Base-by-base conservation (phyloP, 2,888 invertebrate species). In the Thymelicus acteon region DNA sequence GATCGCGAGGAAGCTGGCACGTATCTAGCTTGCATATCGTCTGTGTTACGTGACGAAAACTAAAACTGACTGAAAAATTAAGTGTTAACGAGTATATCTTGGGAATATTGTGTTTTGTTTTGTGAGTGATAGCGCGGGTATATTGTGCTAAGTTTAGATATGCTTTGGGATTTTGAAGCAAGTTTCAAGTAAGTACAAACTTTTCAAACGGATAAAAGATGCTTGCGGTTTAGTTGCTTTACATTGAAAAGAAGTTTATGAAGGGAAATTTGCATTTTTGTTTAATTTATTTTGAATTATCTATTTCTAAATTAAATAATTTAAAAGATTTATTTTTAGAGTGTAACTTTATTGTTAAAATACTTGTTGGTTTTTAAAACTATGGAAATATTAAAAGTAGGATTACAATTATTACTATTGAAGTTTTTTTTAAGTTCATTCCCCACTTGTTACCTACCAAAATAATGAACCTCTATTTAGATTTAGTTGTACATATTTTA, bases 1-100 rank as follows among this genome's bases (percentile, higher is more conserved):
- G 84, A 80, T 80, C 88, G 88, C 77, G 83, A 76, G 79, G 85
- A 85, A 75, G 86, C 83, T 82, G 89, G 82, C 89, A 89, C 93
- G 92, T 87, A 79, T 82, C 81, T 74, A 62, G 61, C 79, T 76
- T 76, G 73, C 77, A 75, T 73, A 75, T 74, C 76, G 74, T 76
- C 75, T 74, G 84, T 79, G 82, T 86, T 86, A 83, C 87, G 87
- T 80, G 85, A 72, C 82, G 85, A 72, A 76, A 79, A 74, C 75
- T 78, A 72, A 77, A 77, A 78, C 76, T 78, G 76, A 58, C 31
- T 60, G 74, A 75, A 60, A 71, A 75, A 73, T 75, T 67, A 67
- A 77, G 82, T 82, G 82, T 77, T 77, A 74, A 75, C 73, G 75
- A 73, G 77, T 75, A 76, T 80, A 76, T 74, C 74, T 75, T 73